These are phyloP conservation scores for Pristionchus maxplancki DNA, from an alignment of 2,888 invertebrate genomes.

Conservation along the genomic window DNA sequence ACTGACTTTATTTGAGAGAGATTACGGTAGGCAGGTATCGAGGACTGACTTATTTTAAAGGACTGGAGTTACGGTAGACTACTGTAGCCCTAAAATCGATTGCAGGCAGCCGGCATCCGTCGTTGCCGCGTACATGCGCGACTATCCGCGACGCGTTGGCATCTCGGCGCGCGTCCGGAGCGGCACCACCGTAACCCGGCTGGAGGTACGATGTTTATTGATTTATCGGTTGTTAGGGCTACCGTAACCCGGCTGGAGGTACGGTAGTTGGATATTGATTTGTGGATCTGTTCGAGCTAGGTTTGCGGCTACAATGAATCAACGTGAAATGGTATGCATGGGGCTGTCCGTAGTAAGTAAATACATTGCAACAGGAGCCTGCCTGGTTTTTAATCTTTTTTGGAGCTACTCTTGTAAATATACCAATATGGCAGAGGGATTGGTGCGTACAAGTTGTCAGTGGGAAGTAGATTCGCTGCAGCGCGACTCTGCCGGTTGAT, in stretches of 20 bases:
- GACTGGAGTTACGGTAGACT: not conserved
- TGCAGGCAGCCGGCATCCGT: slow-evolving; percentile 39
- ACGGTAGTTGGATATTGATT: not conserved
- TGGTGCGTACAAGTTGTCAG: too few relatives aligned
- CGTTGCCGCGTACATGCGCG: slow-evolving; percentile 48
- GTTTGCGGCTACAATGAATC: not conserved
- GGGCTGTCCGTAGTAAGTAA: too few relatives aligned
- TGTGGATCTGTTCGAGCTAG: not conserved
- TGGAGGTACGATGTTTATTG: not conserved
- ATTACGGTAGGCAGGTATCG: not conserved
- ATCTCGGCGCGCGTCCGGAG: slow-evolving; percentile 21
- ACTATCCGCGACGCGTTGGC: slow-evolving; percentile 29
- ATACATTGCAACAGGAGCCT: too few relatives aligned
- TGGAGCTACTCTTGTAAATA: too few relatives aligned
- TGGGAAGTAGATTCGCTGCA: too few relatives aligned
- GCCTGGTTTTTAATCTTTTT: too few relatives aligned
- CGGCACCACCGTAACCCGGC: slow-evolving; percentile 44
- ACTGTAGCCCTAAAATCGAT: not conserved
- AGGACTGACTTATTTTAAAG: not conserved
- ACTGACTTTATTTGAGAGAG: not conserved
- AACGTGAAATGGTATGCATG: too few relatives aligned
- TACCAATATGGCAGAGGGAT: too few relatives aligned
- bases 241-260: not conserved
- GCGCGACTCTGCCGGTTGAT: too few relatives aligned
- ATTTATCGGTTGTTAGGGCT: not conserved